Evolutionary conservation across 2,113 vertebrate genomes (phyloP).

Genomic region (Platichthys stellatus): DNA sequence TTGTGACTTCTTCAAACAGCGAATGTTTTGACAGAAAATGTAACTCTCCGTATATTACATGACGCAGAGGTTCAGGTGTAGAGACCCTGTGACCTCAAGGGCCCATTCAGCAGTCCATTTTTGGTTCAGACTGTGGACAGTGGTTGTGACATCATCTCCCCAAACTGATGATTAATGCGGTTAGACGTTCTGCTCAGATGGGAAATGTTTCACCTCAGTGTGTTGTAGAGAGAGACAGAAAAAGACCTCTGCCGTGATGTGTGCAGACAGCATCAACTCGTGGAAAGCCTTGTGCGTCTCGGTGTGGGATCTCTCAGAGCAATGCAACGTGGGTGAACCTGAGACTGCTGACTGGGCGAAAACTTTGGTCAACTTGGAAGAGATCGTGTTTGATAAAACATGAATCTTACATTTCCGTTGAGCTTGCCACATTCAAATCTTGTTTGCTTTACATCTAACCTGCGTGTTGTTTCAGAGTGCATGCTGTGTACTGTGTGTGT

Average conservation of each 20-base stretch:
- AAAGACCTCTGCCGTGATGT: not conserved
- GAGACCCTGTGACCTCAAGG: no score
- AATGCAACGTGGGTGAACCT: slow-evolving; percentile 42
- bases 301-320: not conserved
- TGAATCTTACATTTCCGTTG: slow-evolving; percentile 50
- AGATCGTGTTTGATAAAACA: slow-evolving; percentile 69
- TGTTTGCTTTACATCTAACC: not conserved
- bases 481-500: not conserved
- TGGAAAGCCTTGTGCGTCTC: slow-evolving; percentile 28
- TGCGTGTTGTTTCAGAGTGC: not conserved
- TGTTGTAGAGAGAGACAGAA: no score
- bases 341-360: slow-evolving; percentile 45
- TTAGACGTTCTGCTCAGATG: not conserved
- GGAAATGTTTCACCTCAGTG: not conserved
- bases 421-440: not conserved
- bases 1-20: not conserved
- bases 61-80: no score
- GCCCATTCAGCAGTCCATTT: not conserved
- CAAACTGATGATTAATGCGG: not conserved
- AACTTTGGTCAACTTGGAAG: slow-evolving; percentile 30
- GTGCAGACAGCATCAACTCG: not conserved
- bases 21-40: no score
- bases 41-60: no score
- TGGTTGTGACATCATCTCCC: not conserved
- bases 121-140: not conserved